Base-by-base conservation (phyloP, 2,797 vertebrate species). In the Phrynocephalus forsythii region DNA sequence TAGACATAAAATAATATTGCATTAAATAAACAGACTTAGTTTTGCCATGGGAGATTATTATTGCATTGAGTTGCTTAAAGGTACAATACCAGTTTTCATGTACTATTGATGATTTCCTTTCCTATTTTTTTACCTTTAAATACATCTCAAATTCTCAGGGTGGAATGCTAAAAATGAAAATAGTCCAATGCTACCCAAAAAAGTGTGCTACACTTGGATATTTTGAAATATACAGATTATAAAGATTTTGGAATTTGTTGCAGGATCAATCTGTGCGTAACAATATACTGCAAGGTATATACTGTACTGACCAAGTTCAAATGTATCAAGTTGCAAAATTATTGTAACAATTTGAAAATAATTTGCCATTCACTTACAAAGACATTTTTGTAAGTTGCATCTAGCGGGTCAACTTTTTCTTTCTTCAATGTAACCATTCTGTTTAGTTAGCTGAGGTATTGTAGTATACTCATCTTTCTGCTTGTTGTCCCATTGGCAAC, bases 41-140 rank as follows among this genome's bases (percentile, higher is more conserved):
- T 82, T 88, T 10, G 11, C 68, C 1, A 30, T 91, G 63, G 44
- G 50, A 20, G 84, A 8, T 90, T 80, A 7, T 83, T 5, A 24
- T 1, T 84, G 18, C 8, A 13, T 8, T 50, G 71, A 84, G 26
- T 88, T 56, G 15, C 83, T 82, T 90, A 67, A 90, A 83, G 6
- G 2, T 52, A 56, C 38, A 85, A 91, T 16, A 83, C 3, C 24
- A 86, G 83, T 56, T 87, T 85, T 82, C 88, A 30, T 85, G 33
- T 79, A 88, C 18, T 30, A 82, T 44, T 86, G 69, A 71, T 86
- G 69, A 71, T 2, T 50, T 83, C 22, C 67, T 4, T 67, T 72
- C 67, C 5, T 72, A 80, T 3, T 20, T 28, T 33, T 38, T 79
- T 28, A 71, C 9, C 26, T 63, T 63, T 66, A 80, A 80, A 13